Percentiles rank a stretch among this genome's conserved stretches.
These are phyloP conservation scores for Hemistola chrysoprasaria DNA, from an alignment of 2,888 invertebrate species.

Conservation along the genomic window DNA sequence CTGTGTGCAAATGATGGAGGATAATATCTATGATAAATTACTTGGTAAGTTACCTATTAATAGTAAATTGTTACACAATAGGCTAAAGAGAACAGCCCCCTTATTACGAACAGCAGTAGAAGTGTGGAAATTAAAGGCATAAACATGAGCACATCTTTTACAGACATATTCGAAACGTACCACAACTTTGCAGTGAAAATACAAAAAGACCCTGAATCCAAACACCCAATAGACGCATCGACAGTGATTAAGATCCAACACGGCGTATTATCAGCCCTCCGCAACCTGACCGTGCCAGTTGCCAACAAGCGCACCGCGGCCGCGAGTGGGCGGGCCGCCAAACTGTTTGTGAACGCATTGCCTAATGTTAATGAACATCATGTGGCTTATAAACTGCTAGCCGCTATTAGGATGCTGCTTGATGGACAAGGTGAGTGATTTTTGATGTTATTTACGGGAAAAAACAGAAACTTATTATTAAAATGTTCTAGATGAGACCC, in stretches of 20 bases:
- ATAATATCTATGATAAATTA: slow-evolving; percentile 88
- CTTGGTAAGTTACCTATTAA: slow-evolving; percentile 78
- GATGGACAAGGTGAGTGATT: slow-evolving; percentile 92
- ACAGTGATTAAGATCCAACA: slow-evolving; percentile 82
- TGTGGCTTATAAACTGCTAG: slow-evolving; percentile 93
- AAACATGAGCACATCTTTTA: slow-evolving; percentile 11
- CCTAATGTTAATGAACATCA: slow-evolving; percentile 87
- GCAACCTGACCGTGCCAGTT: slow-evolving; percentile 88
- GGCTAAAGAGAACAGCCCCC: no score
- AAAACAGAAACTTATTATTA: no score
- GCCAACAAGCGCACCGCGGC: slow-evolving; percentile 89
- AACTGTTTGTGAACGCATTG: slow-evolving; percentile 85
- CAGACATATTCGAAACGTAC: slow-evolving; percentile 66
- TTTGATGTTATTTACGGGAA: no score
- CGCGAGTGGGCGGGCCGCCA: slow-evolving; percentile 81
- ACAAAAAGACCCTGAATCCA: slow-evolving; percentile 35
- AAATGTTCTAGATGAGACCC: no score
- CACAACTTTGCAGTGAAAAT: slow-evolving; percentile 40
- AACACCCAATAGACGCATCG: slow-evolving; percentile 35
- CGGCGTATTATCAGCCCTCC: slow-evolving; percentile 88
- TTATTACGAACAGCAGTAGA: no score
- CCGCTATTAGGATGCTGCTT: slow-evolving; percentile 92
- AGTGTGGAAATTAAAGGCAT: no score
- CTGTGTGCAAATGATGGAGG: slow-evolving; percentile 91
- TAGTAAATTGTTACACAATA: no score